Conservation (phyloP, 1,140 invertebrate species). For the Platyscapa corneri region DNA sequence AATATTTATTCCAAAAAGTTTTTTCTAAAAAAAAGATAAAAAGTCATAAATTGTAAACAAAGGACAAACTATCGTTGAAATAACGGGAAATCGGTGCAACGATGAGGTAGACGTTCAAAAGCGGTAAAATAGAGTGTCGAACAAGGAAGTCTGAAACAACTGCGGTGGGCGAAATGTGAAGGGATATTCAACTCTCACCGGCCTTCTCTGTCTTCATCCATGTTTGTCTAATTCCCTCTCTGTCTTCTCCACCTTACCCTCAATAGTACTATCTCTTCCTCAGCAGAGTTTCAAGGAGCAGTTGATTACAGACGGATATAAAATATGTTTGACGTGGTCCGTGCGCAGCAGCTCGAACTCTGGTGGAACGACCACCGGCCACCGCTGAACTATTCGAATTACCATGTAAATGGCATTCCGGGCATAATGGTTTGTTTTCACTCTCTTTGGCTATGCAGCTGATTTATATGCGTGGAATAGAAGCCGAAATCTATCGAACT, state of each 20-base stretch:
- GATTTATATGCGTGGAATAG: constrained; percentile 38
- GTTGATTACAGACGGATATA: constrained; percentile 34
- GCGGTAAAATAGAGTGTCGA: background rate
- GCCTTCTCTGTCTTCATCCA: background rate
- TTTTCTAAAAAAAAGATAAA: background rate
- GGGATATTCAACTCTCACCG: background rate
- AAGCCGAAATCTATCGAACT: background rate
- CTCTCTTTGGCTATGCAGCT: constrained; percentile 1
- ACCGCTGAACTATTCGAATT: constrained; percentile 45
- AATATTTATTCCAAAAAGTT: too few relatives aligned
- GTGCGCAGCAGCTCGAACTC: background rate
- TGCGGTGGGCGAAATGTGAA: background rate
- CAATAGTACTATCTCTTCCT: background rate
- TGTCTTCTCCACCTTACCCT: background rate
- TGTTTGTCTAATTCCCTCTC: background rate
- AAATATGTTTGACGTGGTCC: constrained; percentile 41
- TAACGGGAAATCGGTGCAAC: background rate
- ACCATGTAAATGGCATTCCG: constrained; percentile 53
- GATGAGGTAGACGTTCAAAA: too few relatives aligned
- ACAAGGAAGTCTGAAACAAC: background rate
- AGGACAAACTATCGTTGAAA: background rate
- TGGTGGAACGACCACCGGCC: background rate
- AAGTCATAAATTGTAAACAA: too few relatives aligned
- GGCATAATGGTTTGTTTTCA: constrained; percentile 48
- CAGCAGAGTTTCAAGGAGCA: constrained; percentile 13